Base-by-base conservation (phyloP, 2,888 invertebrate species). In the Tiliacea citrago region DNA sequence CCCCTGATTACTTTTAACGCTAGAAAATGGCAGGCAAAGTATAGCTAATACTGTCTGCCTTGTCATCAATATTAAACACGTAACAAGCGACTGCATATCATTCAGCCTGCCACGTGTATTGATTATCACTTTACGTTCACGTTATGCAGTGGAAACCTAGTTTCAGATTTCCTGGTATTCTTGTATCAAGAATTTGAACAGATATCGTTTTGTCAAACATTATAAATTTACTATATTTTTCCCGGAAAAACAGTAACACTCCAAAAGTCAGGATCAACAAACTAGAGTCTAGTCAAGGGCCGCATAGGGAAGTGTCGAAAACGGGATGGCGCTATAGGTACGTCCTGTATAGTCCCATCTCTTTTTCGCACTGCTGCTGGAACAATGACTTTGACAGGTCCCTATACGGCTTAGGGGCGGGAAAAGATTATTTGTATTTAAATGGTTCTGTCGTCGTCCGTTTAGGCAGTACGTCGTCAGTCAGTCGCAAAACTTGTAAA, bases 41-140 rank as follows among this genome's bases (percentile, higher is more conserved):
- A 24, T 18, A 42, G 29, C 2, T 60, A 10, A 53, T 7, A 18
- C 13, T 18, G 39, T 2, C 63, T 57, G 29, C 65, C 57, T 65
- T 18, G 49, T 49, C 24, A 65, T 65, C 9, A 49, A 49, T 49
- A 65, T 29, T 57, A 42, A 49, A 49, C 24, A 24, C 42, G 45
- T 61, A n/a, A 18, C 6, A 12, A 21, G 21, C 63, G 10, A 13
- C 53, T 63, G 63, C 63, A 53, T 74, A 55, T 55, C 47, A 39
- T 2, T 21, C 6, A 4, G 13, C 3, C 16, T 2, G 21, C 12
- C 63, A n/a, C 47, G 55, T 24, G 55, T 74, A 74, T 74, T n/a
- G 73, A 74, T 73, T 58, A 42, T 55, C 74, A 10, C 24, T 55
- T 21, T 47, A 24, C 12, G 45, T 55, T 24, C 51, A 51, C 16